Evolutionary conservation across 2,888 invertebrate species (phyloP).

Genomic region (Agriopis aurantiaria): DNA sequence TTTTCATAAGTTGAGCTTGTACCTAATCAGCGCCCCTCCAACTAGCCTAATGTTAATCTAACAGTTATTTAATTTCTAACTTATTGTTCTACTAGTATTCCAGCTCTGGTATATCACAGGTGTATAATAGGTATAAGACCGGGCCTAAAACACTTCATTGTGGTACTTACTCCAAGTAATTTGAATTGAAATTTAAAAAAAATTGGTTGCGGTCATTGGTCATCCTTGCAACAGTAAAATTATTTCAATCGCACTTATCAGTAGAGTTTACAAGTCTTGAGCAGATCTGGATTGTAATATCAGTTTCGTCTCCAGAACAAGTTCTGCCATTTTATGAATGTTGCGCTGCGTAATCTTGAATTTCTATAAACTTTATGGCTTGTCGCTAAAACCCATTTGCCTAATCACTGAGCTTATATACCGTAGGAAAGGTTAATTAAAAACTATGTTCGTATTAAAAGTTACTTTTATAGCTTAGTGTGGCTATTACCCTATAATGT

Average conservation of each 20-base stretch:
- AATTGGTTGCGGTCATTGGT: neutral
- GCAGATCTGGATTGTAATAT: no score
- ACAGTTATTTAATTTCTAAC: no score
- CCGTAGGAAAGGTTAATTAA: slow-evolving; percentile 10
- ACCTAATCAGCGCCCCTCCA: no score
- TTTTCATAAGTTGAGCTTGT: no score
- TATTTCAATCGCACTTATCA: neutral
- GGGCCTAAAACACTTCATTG: no score
- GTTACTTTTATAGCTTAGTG: slow-evolving; percentile 6
- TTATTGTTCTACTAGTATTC: no score
- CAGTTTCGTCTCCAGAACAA: slow-evolving; percentile 2
- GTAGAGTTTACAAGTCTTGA: neutral
- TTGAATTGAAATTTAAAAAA: no score
- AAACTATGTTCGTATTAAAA: slow-evolving; percentile 10
- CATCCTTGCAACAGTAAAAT: neutral
- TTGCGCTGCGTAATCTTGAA: slow-evolving; percentile 10
- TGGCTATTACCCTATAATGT: slow-evolving; percentile 4
- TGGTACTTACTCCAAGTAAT: no score
- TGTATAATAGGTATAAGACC: no score
- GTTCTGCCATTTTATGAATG: slow-evolving; percentile 11
- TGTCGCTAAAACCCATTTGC: slow-evolving; percentile 24
- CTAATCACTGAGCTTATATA: slow-evolving; percentile 18
- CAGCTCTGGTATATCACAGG: no score
- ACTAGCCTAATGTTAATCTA: no score
- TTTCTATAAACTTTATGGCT: slow-evolving; percentile 24